Evolutionary conservation across 2,888 invertebrate genomes (phyloP).

Genomic region (Hipparchia sbordonii): DNA sequence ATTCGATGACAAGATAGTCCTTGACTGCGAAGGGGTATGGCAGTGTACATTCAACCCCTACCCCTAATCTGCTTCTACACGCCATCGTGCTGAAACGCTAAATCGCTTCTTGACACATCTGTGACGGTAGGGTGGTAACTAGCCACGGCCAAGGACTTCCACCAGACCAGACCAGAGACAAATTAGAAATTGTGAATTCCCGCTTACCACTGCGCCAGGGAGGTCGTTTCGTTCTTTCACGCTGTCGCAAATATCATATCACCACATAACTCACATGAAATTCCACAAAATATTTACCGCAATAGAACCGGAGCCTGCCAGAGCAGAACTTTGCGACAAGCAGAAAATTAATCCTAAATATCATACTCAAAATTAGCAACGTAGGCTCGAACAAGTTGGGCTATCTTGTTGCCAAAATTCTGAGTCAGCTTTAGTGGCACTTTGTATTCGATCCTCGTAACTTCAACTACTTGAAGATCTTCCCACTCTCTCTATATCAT

Average conservation of each 20-base stretch:
- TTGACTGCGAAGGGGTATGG: no score
- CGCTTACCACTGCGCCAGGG: no score
- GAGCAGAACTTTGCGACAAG: conserved; percentile 30
- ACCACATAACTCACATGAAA: conserved; percentile 11
- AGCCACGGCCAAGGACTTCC: no score
- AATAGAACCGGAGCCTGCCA: conserved; percentile 2
- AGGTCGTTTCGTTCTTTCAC: neutral
- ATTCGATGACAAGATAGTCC: no score
- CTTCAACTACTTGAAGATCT: conserved; percentile 30
- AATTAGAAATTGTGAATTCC: no score
- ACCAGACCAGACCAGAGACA: no score
- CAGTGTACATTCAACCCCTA: no score
- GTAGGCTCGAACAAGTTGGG: conserved; percentile 40
- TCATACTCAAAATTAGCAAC: conserved; percentile 40
- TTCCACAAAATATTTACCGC: conserved; percentile 20
- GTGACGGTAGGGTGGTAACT: no score
- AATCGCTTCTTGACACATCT: no score
- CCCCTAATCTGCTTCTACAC: no score
- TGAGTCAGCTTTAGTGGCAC: conserved; percentile 37
- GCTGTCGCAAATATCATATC: neutral
- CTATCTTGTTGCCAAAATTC: conserved; percentile 41
- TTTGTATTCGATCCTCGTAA: conserved; percentile 33
- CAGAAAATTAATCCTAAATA: conserved; percentile 41
- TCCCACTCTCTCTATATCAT: conserved; percentile 16
- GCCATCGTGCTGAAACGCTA: no score